Evolutionary conservation across 30 jellyfish, hydroid and myxozoan species (phyloP), one percentile per base, ranked within the genome.

Genomic region (Turritopsis rubra): DNA sequence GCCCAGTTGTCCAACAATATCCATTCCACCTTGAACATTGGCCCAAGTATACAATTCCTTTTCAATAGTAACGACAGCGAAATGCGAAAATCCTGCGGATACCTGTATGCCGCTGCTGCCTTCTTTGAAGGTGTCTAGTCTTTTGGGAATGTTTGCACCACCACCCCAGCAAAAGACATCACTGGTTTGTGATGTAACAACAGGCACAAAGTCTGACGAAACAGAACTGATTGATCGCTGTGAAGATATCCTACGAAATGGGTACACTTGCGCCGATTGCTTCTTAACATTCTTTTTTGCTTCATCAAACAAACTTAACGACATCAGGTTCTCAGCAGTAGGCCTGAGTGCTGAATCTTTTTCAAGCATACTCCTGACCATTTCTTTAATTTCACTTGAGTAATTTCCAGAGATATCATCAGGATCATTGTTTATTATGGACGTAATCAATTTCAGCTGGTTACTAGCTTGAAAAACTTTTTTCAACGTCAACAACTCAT

Each of bases 151-250:
- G 17, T 60, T 73, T 66, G 85, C 89, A 8, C 98, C 99, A 19
- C 99, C 99, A 65, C 99, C 99, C 99, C 99, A 93, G 89, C 89
- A 85, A 78, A 81, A 93, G 25, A 93, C 96, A 72, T 89, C 96
- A 88, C 99, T 93, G 1, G 99, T 84, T 75, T 88, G 60, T 0
- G 96, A 79, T 0, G 99, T 88, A 30, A 93, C 96, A 52, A 86
- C 95, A 28, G 99, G 99, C 22, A 75, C 87, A 21, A n/a, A 71
- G 29, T 30, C 74, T 27, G 85, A 52, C 22, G 91, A 66, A 18
- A 86, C n/a, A 18, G 89, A 65, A 3, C 86, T 83, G 19, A 81
- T 52, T 52, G 84, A 83, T 28, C 84, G 18, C 41, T 28, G 77
- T 41, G 87, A 80, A 21, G 82, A 74, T 9, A 74, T 74, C 24